phyloP scores from a whole-genome alignment of 1,140 invertebrate genomes.

The Amyelois transitella region DNA sequence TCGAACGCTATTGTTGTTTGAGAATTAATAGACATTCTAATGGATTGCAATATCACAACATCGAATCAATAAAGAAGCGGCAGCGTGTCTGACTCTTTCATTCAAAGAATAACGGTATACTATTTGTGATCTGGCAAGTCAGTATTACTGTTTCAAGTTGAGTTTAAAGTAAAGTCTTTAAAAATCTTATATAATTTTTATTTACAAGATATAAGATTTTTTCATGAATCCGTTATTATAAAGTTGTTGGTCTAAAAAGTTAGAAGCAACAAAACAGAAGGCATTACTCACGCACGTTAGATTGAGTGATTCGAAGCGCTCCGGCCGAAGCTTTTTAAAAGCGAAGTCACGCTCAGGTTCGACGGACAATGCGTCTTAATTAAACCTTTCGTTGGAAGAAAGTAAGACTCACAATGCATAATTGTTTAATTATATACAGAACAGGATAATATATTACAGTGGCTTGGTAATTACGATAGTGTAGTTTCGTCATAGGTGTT shows the following conservation, averaged over 20 bases:
- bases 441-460: background rate
- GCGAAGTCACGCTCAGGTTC: conserved; percentile 51
- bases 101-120: conserved; percentile 47
- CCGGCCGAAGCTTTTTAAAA: conserved; percentile 54
- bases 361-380: conserved; percentile 66
- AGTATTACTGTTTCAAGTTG: background rate
- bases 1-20: conserved; percentile 42
- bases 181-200: too few species aligned
- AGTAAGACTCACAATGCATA: conserved; percentile 37
- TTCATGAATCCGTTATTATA: background rate
- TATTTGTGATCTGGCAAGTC: conserved; percentile 22
- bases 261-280: background rate
- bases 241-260: background rate
- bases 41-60: conserved; percentile 58
- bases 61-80: conserved; percentile 56
- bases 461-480: background rate
- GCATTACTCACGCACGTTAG: conserved; percentile 28
- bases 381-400: conserved; percentile 53
- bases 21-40: conserved; percentile 53
- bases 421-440: conserved; percentile 54
- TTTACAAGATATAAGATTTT: too few species aligned
- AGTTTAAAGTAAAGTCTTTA: too few species aligned
- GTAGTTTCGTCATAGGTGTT: background rate
- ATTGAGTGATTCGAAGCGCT: conserved; percentile 42
- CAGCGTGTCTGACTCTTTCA: conserved; percentile 42